phyloP scores from a whole-genome alignment of 2,113 vertebrate species.

The Corythoichthys intestinalis region DNA sequence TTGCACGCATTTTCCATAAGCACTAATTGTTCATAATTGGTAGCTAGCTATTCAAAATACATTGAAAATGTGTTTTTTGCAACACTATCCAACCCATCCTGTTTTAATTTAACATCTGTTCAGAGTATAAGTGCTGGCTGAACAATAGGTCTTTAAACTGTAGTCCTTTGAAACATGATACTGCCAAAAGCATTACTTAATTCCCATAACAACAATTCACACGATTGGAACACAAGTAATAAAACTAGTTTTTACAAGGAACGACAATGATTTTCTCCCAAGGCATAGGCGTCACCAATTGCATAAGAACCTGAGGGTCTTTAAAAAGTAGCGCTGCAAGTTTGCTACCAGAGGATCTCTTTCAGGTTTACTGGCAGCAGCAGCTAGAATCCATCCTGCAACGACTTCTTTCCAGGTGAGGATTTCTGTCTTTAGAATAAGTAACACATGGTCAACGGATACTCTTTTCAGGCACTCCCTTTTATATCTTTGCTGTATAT shows the following conservation, averaged over 20 bases:
- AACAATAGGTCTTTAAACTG: background rate
- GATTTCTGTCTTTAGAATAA: background rate
- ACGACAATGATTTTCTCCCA: background rate
- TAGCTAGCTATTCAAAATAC: too few relatives aligned
- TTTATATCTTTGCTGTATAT: background rate
- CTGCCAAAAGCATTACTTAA: background rate
- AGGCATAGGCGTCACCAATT: background rate
- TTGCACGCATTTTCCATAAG: too few relatives aligned
- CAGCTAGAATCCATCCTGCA: background rate
- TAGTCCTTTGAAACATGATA: background rate
- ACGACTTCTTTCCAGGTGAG: slow-evolving; percentile 14
- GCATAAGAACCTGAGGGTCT: background rate
- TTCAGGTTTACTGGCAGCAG: background rate
- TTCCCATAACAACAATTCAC: background rate
- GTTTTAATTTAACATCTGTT: background rate
- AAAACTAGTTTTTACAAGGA: background rate
- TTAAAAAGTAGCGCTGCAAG: background rate
- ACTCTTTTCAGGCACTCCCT: background rate
- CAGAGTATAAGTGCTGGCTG: background rate
- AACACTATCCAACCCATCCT: background rate
- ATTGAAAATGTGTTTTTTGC: too few relatives aligned
- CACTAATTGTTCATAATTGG: too few relatives aligned
- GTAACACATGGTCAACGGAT: background rate
- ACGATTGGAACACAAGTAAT: background rate
- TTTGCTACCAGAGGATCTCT: background rate